These are phyloP conservation scores for Lemur catta DNA, from an alignment of 2,797 vertebrate genomes.

Conservation along the genomic window DNA sequence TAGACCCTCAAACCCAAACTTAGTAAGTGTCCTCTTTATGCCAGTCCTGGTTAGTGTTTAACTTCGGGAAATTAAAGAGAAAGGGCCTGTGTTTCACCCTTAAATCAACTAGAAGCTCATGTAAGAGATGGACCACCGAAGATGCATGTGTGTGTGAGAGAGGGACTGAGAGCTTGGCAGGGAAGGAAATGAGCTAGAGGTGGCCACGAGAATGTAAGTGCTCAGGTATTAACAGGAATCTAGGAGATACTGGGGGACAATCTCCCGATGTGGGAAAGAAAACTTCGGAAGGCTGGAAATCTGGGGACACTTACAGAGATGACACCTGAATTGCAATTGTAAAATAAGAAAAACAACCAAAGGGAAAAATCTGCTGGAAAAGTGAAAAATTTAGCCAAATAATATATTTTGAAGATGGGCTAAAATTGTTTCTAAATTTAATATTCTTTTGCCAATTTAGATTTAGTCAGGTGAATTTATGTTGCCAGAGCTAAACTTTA, in stretches of 20 bases:
- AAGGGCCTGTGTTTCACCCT: background rate
- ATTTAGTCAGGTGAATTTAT: slow-evolving; percentile 2
- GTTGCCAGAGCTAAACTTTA: background rate
- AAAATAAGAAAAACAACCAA: slow-evolving; percentile 4
- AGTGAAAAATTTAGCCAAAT: background rate
- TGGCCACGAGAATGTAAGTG: background rate
- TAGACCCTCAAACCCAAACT: background rate
- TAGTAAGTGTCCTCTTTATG: background rate
- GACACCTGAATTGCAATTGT: background rate
- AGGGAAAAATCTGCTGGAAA: background rate
- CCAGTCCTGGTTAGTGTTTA: background rate
- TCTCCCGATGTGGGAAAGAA: background rate
- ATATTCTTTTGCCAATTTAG: background rate
- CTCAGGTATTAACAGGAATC: background rate
- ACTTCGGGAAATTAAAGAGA: background rate
- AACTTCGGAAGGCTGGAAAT: background rate
- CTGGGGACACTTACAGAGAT: background rate
- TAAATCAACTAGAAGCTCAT: background rate
- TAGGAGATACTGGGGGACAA: background rate
- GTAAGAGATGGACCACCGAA: background rate
- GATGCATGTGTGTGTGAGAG: background rate
- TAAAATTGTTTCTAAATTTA: slow-evolving; percentile 22
- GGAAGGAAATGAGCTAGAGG: background rate
- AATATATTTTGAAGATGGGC: slow-evolving; percentile 4
- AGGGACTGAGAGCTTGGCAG: background rate